Evolutionary conservation across 2,888 invertebrate species (phyloP).

Genomic region (Lasioglossum marginatum): DNA sequence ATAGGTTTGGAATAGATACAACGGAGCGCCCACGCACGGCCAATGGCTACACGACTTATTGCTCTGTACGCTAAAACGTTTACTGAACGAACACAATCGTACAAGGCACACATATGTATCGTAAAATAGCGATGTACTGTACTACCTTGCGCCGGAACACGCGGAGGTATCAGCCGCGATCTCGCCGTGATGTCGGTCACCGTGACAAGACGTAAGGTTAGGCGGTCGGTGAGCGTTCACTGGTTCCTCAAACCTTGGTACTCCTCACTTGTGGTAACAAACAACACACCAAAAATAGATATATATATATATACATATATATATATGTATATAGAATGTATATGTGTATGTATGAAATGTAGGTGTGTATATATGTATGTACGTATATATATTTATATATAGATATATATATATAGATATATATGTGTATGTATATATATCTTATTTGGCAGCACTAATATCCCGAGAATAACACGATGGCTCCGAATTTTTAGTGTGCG

Average conservation of each 20-base stretch:
- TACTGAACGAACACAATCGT: constrained; percentile 11
- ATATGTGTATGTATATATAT: neutral
- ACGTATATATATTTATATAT: neutral
- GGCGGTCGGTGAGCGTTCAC: constrained; percentile 56
- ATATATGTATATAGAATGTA: neutral
- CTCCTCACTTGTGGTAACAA: constrained; percentile 63
- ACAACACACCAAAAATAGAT: constrained; percentile 65
- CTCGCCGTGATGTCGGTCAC: constrained; percentile 73
- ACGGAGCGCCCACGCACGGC: constrained; percentile 52
- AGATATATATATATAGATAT: neutral
- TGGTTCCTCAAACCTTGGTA: constrained; percentile 49
- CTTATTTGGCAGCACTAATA: constrained; percentile 54
- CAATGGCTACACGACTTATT: constrained; percentile 56
- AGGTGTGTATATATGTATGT: neutral
- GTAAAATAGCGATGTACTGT: constrained; percentile 46
- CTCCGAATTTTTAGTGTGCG: constrained; percentile 33
- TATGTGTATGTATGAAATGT: neutral
- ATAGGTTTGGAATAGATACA: constrained; percentile 40
- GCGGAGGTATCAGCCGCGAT: constrained; percentile 72
- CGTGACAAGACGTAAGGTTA: constrained; percentile 65
- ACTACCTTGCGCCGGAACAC: constrained; percentile 74
- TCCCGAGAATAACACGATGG: constrained; percentile 47
- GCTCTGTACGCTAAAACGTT: constrained; percentile 25
- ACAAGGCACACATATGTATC: constrained; percentile 23
- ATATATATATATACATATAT: constrained; percentile 17